A percentile compares a stretch with the other conserved stretches of the same genome.
These are phyloP conservation scores for Euspilapteryx auroguttella DNA, from an alignment of 2,888 invertebrate genomes.

Conservation along the genomic window DNA sequence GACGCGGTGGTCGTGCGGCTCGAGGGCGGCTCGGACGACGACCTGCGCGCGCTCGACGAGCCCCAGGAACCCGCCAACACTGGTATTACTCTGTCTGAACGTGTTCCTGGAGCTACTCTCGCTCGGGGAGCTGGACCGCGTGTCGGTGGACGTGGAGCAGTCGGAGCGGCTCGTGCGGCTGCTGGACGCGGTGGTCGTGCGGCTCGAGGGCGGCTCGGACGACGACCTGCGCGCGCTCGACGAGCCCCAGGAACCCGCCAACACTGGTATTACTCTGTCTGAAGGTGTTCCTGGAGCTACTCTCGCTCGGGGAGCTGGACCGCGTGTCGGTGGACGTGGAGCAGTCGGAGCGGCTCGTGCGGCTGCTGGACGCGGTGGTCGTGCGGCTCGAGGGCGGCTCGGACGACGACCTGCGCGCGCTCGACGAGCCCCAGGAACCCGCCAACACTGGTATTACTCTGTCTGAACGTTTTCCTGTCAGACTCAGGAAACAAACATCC, in stretches of 20 bases:
- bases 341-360: conserved; percentile 79
- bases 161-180: conserved; percentile 81
- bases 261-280: too few relatives aligned
- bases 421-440: too few relatives aligned
- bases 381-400: conserved; percentile 94
- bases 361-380: conserved; percentile 92
- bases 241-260: too few relatives aligned
- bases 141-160: conserved; percentile 85
- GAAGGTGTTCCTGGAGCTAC: conserved; percentile 83
- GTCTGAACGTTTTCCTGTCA: too few relatives aligned
- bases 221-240: conserved; percentile 86
- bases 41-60: conserved; percentile 80
- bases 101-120: conserved; percentile 84
- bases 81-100: too few relatives aligned
- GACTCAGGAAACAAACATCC: too few relatives aligned
- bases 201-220: conserved; percentile 90
- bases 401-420: conserved; percentile 81
- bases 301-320: conserved; percentile 73
- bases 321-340: conserved; percentile 83
- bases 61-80: too few relatives aligned
- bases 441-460: too few relatives aligned
- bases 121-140: conserved; percentile 70
- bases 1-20: conserved; percentile 96
- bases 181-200: conserved; percentile 95
- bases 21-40: conserved; percentile 90